phyloP scores from a whole-genome alignment of 2,888 invertebrate genomes.

The Lasioglossum zephyrum region DNA sequence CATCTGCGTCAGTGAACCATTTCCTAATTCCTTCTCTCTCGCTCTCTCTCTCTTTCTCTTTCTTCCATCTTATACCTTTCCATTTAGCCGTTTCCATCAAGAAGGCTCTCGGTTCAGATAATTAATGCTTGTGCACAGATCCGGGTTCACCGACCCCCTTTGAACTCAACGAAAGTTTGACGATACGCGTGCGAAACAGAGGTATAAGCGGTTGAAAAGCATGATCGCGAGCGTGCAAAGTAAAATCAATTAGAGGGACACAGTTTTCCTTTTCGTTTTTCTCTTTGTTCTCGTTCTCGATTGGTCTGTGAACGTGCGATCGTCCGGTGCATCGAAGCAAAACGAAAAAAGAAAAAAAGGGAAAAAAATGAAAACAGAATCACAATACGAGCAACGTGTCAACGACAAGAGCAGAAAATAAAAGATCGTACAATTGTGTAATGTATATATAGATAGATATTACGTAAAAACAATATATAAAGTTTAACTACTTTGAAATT shows the following conservation, averaged over 20 bases:
- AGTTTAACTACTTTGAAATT: slow-evolving; percentile 56
- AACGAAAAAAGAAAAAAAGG: neutral
- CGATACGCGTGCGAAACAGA: neutral
- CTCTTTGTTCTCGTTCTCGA: neutral
- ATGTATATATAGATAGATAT: neutral
- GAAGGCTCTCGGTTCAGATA: slow-evolving; percentile 63
- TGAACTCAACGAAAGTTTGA: slow-evolving; percentile 55
- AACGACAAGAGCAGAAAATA: slow-evolving; percentile 13
- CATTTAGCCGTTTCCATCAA: slow-evolving; percentile 70
- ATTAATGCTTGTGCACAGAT: slow-evolving; percentile 59
- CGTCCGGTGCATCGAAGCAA: slow-evolving; percentile 33
- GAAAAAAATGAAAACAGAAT: neutral
- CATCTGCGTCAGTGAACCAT: slow-evolving; percentile 79
- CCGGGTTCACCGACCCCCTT: slow-evolving; percentile 54
- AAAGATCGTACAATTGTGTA: neutral
- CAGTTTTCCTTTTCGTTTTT: neutral
- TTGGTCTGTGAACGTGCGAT: neutral
- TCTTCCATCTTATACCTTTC: slow-evolving; percentile 67
- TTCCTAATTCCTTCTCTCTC: slow-evolving; percentile 34
- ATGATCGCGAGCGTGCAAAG: slow-evolving; percentile 20
- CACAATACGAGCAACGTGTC: slow-evolving; percentile 5
- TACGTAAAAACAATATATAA: slow-evolving; percentile 16
- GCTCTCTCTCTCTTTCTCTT: neutral
- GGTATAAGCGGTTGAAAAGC: slow-evolving; percentile 6
- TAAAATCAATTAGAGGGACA: slow-evolving; percentile 16